Evolutionary conservation across 2,797 vertebrate genomes (phyloP).

Genomic region (Tiaroga cobitis): DNA sequence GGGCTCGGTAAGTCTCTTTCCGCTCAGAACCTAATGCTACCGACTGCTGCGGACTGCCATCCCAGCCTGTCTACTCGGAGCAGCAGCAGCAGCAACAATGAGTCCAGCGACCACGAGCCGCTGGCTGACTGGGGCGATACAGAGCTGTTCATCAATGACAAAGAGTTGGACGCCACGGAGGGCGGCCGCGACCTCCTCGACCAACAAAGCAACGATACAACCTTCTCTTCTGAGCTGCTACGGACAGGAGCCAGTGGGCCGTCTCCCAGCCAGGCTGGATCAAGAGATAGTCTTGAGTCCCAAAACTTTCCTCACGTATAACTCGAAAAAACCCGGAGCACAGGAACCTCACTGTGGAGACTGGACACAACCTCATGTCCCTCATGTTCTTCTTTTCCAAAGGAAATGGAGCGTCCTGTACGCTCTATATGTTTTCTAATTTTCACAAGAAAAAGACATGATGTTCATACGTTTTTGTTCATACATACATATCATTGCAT

Average conservation of each 20-base stretch:
- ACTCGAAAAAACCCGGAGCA: conserved; percentile 80
- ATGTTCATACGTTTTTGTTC: conserved; percentile 67
- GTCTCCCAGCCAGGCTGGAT: conserved; percentile 76
- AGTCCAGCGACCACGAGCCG: conserved; percentile 80
- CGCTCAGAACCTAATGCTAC: conserved; percentile 89
- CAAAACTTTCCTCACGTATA: conserved; percentile 87
- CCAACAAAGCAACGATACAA: conserved; percentile 74
- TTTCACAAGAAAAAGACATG: conserved; percentile 37
- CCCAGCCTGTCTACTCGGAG: conserved; percentile 68
- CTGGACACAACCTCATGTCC: conserved; percentile 46
- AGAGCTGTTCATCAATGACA: conserved; percentile 90
- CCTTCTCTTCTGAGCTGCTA: conserved; percentile 82
- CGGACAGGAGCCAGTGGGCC: conserved; percentile 85
- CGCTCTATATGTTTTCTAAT: conserved; percentile 42
- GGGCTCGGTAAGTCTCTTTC: conserved; percentile 90
- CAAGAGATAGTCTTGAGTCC: conserved; percentile 80
- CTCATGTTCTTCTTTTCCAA: conserved; percentile 52
- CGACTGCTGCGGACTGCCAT: conserved; percentile 70
- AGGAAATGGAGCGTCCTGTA: conserved; percentile 47
- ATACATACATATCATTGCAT: conserved; percentile 87
- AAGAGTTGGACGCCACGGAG: conserved; percentile 82
- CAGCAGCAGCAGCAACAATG: conserved; percentile 78
- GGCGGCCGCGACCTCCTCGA: conserved; percentile 81
- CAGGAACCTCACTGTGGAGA: conserved; percentile 48
- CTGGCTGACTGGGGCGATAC: conserved; percentile 88